These are phyloP conservation scores for Brachyrhaphis roseni DNA, from an alignment of 2,797 vertebrate species.

Conservation along the genomic window DNA sequence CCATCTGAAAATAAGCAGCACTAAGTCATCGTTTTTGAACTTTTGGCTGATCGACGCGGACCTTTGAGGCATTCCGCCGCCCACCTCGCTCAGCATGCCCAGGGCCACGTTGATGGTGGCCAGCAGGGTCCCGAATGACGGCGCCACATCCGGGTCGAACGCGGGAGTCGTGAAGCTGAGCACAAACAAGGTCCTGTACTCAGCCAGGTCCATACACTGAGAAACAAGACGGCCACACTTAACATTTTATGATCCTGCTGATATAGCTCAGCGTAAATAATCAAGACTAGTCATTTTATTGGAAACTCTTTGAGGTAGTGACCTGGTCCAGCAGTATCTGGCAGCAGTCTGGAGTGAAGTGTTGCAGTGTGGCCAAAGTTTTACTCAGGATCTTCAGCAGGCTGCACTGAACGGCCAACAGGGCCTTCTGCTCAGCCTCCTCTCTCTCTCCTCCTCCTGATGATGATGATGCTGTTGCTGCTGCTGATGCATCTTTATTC, in stretches of 20 bases:
- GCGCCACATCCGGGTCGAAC: slow-evolving; percentile 93
- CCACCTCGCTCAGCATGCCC: slow-evolving; percentile 94
- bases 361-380: slow-evolving; percentile 91
- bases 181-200: slow-evolving; percentile 92
- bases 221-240: slow-evolving; percentile 3
- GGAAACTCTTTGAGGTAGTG: background rate
- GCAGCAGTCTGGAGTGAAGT: slow-evolving; percentile 97
- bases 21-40: background rate
- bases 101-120: slow-evolving; percentile 95
- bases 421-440: slow-evolving; percentile 89
- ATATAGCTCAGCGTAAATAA: background rate
- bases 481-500: slow-evolving; percentile 77
- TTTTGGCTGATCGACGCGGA: fast-evolving
- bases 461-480: background rate
- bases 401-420: slow-evolving; percentile 91
- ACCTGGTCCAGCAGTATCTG: slow-evolving; percentile 98
- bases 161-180: slow-evolving; percentile 95
- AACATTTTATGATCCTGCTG: background rate
- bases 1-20: slow-evolving; percentile 80
- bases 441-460: slow-evolving; percentile 80
- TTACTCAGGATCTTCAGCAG: slow-evolving; percentile 97
- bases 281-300: background rate
- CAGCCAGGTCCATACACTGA: slow-evolving; percentile 94
- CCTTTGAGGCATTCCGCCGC: fast-evolving
- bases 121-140: slow-evolving; percentile 96